A percentile compares a stretch with the other conserved stretches of the same genome.
These are phyloP conservation scores for Syrphus vitripennis DNA, from an alignment of 2,888 invertebrate genomes.

Conservation along the genomic window DNA sequence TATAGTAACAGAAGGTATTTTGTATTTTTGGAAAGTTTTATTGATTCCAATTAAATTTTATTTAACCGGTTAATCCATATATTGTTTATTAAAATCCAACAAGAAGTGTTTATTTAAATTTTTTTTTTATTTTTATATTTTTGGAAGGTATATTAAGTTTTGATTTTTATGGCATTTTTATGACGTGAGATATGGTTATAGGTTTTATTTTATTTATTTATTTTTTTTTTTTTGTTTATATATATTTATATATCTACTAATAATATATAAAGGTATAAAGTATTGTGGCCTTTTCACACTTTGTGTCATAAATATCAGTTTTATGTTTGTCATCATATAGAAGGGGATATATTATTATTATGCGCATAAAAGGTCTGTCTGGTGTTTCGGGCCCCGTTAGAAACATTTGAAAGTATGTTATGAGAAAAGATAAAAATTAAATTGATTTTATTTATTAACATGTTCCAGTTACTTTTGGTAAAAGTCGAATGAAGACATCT, in stretches of 20 bases:
- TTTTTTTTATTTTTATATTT: too few species aligned
- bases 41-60: conserved; percentile 13
- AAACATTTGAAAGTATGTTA: neutral
- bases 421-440: neutral
- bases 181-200: conserved; percentile 22
- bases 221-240: neutral
- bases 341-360: neutral
- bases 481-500: neutral
- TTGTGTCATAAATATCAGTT: conserved; percentile 9
- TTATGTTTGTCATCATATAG: neutral
- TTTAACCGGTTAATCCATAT: conserved; percentile 10
- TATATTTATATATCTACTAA: neutral
- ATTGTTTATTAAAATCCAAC: conserved; percentile 23
- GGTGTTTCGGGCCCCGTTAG: too few species aligned
- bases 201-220: conserved; percentile 9
- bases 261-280: neutral
- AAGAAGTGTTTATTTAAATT: conserved; percentile 38
- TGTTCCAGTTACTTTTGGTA: neutral
- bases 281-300: conserved; percentile 3
- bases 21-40: conserved; percentile 25
- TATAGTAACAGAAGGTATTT: conserved; percentile 21
- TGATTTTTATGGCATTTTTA: conserved; percentile 25
- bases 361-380: neutral
- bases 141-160: conserved; percentile 26
- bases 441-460: conserved; percentile 8